Base-by-base conservation (phyloP, 1,140 invertebrate species). In the Drosophila mayri region DNA sequence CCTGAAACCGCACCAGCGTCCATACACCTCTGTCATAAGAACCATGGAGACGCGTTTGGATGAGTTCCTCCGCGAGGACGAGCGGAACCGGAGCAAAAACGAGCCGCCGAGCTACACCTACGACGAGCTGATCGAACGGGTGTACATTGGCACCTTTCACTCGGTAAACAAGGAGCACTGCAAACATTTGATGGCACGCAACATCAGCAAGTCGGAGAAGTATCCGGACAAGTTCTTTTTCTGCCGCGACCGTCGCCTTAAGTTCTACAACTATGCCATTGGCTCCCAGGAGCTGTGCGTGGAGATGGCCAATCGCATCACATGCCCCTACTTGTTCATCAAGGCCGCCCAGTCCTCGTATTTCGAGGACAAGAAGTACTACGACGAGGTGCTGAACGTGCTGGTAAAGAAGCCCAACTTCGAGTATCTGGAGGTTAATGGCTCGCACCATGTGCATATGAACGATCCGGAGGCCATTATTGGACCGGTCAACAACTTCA, bases 381-480 rank as follows among this genome's bases (percentile, higher is more conserved):
- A 94, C 81, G 93, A 94, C 46, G 94, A 95, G 79, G 93, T 95
- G 63, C 52, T 95, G 1, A 93, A 95, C 47, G 76, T 95, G 18
- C 85, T 96, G 30, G 80, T 92, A 37, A 93, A 88, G 55, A 95
- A 94, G 81, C 79, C 92, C 2, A 94, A 95, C 49, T 96, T 95
- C 83, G 93, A 95, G 84, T 94, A 94, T 76, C 92, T 95, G 25
- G 93, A 94, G 70, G 90, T 96, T 7, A 93, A 95, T 61, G 96
- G 96, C 25, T 95, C 94, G 18, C 96, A 97, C 93, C 96, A 97
- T 93, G 92, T 96, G 55, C 96, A 97, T 91, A 93, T 97, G 67
- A 96, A 95, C 65, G 93, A 95, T 81, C 95, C 96, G 6, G 93
- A 95, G 82, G 77, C 80, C 59, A 92, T 96, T 61, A 94, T 94